Evolutionary conservation across 2,888 invertebrate genomes (phyloP), one percentile per base, ranked within the genome.

Genomic region (Leptinotarsa rubiginosa): DNA sequence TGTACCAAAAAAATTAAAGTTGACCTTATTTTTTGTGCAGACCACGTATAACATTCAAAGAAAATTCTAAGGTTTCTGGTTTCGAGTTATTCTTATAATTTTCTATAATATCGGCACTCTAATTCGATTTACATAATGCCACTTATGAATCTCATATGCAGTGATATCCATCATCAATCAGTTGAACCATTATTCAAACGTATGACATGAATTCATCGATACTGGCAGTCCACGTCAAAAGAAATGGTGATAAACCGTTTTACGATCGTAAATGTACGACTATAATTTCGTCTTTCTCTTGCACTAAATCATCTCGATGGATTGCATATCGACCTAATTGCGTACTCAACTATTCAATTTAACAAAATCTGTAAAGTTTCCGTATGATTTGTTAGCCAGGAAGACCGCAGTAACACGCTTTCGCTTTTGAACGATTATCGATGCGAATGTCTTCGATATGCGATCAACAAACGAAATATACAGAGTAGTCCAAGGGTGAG

Each of bases 221-320:
- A 5, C 50, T n/a, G 50, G 15, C 15, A 50, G n/a, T n/a, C 50
- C 50, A 16, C 5, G 50, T 50, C 50, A 50, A n/a, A 1, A 50
- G 50, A 50, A 41, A 50, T n/a, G 15, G n/a, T 50, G 50, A 50
- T 50, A 50, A 50, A 50, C 15, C 50, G 50, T 50, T 50, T n/a
- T 4, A 50, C 50, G 50, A 15, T 50, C 50, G 0, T 50, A 50
- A 50, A n/a, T n/a, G 10, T 50, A 50, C 15, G 22, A 4, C 56
- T 56, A 15, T 22, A 56, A 56, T 22, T 56, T 56, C 56, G 13
- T 56, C 56, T 56, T 56, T 56, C 56, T 22, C 56, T 22, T 56
- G 22, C 22, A 22, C 13, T 56, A 18, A 56, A 56, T 56, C 56
- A 56, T 56, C 56, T 56, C 56, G 12, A 13, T 22, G 20, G 13